phyloP scores from a whole-genome alignment of 2,113 vertebrate species.

The Tamias sibiricus region DNA sequence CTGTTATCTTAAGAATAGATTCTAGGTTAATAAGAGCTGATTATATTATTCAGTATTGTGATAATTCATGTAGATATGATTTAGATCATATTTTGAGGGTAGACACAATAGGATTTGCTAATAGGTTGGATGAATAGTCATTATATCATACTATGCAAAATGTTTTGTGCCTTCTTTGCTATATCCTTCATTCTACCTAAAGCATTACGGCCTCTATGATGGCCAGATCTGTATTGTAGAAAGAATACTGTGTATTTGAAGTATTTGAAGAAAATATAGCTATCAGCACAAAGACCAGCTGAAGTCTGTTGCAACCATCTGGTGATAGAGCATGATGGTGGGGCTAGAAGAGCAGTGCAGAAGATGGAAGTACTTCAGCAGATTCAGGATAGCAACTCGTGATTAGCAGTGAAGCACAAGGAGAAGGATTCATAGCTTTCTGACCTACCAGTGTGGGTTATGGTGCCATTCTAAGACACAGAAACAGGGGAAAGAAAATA shows the following conservation, averaged over 20 bases:
- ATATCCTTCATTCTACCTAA: background rate
- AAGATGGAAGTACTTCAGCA: background rate
- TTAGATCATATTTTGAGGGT: slow-evolving; percentile 7
- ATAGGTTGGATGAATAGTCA: background rate
- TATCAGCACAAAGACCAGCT: background rate
- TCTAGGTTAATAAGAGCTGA: background rate
- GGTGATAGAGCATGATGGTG: background rate
- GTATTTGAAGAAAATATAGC: background rate
- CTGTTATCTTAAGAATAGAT: background rate
- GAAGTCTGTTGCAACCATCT: background rate
- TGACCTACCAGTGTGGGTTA: background rate
- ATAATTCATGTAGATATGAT: background rate
- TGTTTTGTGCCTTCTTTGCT: background rate
- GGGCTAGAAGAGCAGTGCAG: background rate
- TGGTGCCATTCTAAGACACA: background rate
- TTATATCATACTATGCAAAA: background rate
- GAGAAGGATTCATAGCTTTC: background rate
- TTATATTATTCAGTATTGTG: background rate
- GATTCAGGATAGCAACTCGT: background rate
- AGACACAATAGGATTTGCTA: background rate
- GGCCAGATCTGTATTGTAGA: background rate
- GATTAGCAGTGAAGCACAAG: background rate
- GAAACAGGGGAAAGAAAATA: background rate
- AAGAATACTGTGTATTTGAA: background rate
- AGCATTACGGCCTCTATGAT: background rate